A percentile compares a stretch with the other conserved stretches of the same genome.
phyloP scores from a whole-genome alignment of 2,113 vertebrate species.

The Alligator sinensis region DNA sequence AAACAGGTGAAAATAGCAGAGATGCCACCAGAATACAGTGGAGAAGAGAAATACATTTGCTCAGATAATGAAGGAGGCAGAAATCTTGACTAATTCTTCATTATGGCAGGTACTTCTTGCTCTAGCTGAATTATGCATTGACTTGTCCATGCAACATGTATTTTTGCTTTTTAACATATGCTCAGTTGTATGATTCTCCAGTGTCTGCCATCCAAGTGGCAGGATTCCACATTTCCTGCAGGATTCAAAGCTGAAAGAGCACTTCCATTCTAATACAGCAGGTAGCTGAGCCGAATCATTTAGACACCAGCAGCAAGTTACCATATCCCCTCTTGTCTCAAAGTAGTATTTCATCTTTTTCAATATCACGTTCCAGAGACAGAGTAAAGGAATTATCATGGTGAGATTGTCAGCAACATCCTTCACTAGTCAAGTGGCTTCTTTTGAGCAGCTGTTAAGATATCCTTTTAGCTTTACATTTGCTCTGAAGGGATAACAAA shows the following conservation, averaged over 20 bases:
- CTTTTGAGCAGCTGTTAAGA: slow-evolving; percentile 39
- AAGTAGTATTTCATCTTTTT: slow-evolving; percentile 48
- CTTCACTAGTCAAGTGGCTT: slow-evolving; percentile 28
- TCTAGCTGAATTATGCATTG: accelerated
- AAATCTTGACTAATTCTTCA: neutral
- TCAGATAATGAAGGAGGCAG: neutral
- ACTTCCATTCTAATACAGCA: neutral
- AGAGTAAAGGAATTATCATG: neutral
- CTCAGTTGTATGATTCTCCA: neutral
- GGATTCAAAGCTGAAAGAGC: neutral
- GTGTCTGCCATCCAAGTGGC: neutral
- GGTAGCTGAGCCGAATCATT: neutral
- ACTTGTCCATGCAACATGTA: accelerated
- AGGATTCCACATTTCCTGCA: neutral
- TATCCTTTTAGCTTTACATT: neutral
- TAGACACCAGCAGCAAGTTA: neutral
- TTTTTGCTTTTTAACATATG: neutral
- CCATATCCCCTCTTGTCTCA: neutral
- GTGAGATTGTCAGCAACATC: slow-evolving; percentile 42
- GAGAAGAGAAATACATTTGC: neutral
- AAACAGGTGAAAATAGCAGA: neutral
- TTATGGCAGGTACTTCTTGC: accelerated
- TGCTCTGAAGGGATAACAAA: slow-evolving; percentile 47
- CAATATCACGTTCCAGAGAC: neutral
- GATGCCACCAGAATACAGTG: neutral